phyloP scores from a whole-genome alignment of 2,888 invertebrate species.

The Perizoma flavofasciatum region DNA sequence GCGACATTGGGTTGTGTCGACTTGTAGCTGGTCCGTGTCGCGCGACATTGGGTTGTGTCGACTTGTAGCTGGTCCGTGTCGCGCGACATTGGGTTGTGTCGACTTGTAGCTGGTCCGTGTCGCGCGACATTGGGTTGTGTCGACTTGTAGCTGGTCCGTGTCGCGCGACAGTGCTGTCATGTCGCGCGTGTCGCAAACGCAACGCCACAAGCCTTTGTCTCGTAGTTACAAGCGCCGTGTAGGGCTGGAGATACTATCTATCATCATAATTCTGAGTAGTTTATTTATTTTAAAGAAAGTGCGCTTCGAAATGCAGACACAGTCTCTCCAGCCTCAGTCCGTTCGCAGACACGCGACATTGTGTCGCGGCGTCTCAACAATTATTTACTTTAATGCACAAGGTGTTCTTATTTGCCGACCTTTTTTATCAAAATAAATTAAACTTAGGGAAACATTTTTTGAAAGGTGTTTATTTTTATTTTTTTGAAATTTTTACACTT shows the following conservation, averaged over 20 bases:
- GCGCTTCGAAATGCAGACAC: conserved; percentile 7
- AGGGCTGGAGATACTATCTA: conserved; percentile 23
- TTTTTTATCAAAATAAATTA: conserved; percentile 32
- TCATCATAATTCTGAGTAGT: conserved; percentile 24
- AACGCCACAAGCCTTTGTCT: conserved; percentile 32
- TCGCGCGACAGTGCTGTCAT: conserved; percentile 20
- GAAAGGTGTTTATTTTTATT: conserved; percentile 49
- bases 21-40: conserved; percentile 3
- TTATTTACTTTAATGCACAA: conserved; percentile 40
- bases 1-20: no score
- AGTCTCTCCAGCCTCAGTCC: conserved; percentile 19
- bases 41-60: conserved; percentile 23
- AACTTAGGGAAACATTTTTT: conserved; percentile 45
- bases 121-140: conserved; percentile 21
- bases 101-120: not conserved
- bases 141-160: not conserved
- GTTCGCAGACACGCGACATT: conserved; percentile 29
- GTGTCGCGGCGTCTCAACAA: conserved; percentile 42
- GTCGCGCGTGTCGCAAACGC: conserved; percentile 28
- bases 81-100: conserved; percentile 23
- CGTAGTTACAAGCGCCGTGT: conserved; percentile 30
- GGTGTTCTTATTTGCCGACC: conserved; percentile 40
- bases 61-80: conserved; percentile 1
- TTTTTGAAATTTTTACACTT: conserved; percentile 57
- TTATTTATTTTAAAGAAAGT: conserved; percentile 9